Conservation (phyloP, 2,888 invertebrate species). For the Amiota minor region DNA sequence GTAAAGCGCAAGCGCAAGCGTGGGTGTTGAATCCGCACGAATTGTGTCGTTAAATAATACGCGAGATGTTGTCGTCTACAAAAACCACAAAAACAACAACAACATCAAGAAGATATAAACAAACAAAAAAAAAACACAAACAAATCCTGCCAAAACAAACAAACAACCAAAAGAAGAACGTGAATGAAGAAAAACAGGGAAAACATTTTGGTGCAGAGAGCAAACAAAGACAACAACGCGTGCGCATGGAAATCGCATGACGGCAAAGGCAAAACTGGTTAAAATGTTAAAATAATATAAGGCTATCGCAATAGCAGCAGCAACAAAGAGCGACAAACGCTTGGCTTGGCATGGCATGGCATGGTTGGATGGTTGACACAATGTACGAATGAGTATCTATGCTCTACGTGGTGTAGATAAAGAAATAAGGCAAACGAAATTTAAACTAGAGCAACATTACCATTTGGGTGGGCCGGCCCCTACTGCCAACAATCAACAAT, state of each 20-base stretch:
- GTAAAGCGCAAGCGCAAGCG: slow-evolving; percentile 45
- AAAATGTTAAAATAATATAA: background rate
- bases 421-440: slow-evolving; percentile 22
- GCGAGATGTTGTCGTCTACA: slow-evolving; percentile 54
- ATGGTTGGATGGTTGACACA: too few species aligned
- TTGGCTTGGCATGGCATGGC: too few species aligned
- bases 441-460: slow-evolving; percentile 55
- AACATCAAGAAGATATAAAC: slow-evolving; percentile 1
- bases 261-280: slow-evolving; percentile 16
- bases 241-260: slow-evolving; percentile 4
- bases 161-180: slow-evolving; percentile 5
- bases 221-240: background rate
- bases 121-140: background rate
- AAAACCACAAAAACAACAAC: slow-evolving; percentile 22
- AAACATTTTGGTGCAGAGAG: too few species aligned
- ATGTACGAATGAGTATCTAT: too few species aligned
- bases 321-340: background rate
- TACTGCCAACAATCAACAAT: background rate
- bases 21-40: slow-evolving; percentile 65
- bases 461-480: slow-evolving; percentile 57
- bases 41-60: slow-evolving; percentile 66
- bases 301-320: background rate
- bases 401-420: background rate
- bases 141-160: slow-evolving; percentile 1
- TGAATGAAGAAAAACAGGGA: background rate